Evolutionary conservation across 2,888 invertebrate genomes (phyloP).

Genomic region (Drosophila ustulata): DNA sequence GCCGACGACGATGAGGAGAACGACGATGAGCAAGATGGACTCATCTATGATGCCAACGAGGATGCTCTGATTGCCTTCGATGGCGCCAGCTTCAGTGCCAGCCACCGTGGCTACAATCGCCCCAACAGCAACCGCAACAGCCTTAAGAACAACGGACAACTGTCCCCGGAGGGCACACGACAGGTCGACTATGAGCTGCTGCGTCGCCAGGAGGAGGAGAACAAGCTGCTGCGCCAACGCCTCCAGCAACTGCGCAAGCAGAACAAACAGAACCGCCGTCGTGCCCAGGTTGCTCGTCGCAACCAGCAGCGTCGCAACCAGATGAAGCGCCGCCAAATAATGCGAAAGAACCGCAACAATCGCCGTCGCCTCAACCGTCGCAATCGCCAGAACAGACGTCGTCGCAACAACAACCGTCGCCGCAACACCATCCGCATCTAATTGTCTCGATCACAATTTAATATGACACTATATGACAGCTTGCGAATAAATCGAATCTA

Average conservation of each 20-base stretch:
- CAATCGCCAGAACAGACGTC: conserved; percentile 18
- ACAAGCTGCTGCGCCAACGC: conserved; percentile 46
- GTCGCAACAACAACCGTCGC: conserved; percentile 20
- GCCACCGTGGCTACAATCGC: conserved; percentile 20
- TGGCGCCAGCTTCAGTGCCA: background rate
- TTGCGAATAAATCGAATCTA: background rate
- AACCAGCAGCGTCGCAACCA: conserved; percentile 2
- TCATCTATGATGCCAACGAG: conserved; percentile 11
- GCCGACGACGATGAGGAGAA: conserved; percentile 5
- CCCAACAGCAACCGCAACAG: background rate
- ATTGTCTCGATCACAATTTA: background rate
- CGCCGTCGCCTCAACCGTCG: conserved; percentile 24
- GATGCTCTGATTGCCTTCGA: background rate
- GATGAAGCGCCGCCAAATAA: conserved; percentile 30
- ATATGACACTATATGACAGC: background rate
- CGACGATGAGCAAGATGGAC: conserved; percentile 8
- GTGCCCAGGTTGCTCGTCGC: conserved; percentile 4
- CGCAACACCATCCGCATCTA: background rate
- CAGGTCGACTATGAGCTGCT: conserved; percentile 53
- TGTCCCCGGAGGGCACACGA: background rate
- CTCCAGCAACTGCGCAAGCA: conserved; percentile 9
- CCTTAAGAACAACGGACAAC: background rate
- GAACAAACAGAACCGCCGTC: conserved; percentile 1
- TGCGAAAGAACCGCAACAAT: conserved; percentile 8
- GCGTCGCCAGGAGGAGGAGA: conserved; percentile 55